Percentiles rank a stretch among this genome's conserved stretches.
Evolutionary conservation across 2,113 vertebrate species (phyloP).

Genomic region (Speoplatyrhinus poulsoni): DNA sequence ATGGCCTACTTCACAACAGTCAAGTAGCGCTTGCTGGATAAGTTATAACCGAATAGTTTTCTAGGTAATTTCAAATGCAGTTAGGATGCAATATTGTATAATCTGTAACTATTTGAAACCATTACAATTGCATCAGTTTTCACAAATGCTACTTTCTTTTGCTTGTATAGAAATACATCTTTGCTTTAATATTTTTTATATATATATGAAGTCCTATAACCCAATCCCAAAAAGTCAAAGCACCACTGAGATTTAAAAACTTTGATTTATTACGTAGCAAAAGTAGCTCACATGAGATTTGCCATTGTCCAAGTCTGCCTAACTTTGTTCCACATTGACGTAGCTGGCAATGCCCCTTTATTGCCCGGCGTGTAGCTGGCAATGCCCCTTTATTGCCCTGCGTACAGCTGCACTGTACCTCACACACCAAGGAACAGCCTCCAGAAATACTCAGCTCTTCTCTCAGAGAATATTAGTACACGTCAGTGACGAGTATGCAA

Average conservation of each 20-base stretch:
- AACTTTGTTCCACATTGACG: slow-evolving; percentile 62
- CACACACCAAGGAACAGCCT: slow-evolving; percentile 68
- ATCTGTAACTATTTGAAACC: neutral
- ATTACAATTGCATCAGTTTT: slow-evolving; percentile 3
- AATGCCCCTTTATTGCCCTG: slow-evolving; percentile 13
- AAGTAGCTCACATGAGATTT: slow-evolving; percentile 86
- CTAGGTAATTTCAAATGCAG: slow-evolving; percentile 41
- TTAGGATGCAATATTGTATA: slow-evolving; percentile 16
- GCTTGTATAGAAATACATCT: neutral
- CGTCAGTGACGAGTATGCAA: slow-evolving; percentile 93
- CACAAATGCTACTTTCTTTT: neutral
- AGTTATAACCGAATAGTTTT: slow-evolving; percentile 26
- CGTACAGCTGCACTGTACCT: slow-evolving; percentile 62
- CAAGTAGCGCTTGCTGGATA: slow-evolving; percentile 35
- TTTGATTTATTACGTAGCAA: slow-evolving; percentile 92
- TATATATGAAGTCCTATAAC: neutral
- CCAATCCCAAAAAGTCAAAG: slow-evolving; percentile 21
- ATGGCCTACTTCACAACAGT: slow-evolving; percentile 30
- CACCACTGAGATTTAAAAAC: slow-evolving; percentile 77
- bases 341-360: slow-evolving; percentile 49
- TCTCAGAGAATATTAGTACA: slow-evolving; percentile 99
- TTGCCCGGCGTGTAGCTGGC: slow-evolving; percentile 24
- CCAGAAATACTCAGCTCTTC: slow-evolving; percentile 87
- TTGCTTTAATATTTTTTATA: too few species aligned
- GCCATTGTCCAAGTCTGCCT: slow-evolving; percentile 72